A percentile compares a stretch with the other conserved stretches of the same genome.
Evolutionary conservation across 2,888 invertebrate species (phyloP).

Genomic region (Petrolisthes cinctipes): DNA sequence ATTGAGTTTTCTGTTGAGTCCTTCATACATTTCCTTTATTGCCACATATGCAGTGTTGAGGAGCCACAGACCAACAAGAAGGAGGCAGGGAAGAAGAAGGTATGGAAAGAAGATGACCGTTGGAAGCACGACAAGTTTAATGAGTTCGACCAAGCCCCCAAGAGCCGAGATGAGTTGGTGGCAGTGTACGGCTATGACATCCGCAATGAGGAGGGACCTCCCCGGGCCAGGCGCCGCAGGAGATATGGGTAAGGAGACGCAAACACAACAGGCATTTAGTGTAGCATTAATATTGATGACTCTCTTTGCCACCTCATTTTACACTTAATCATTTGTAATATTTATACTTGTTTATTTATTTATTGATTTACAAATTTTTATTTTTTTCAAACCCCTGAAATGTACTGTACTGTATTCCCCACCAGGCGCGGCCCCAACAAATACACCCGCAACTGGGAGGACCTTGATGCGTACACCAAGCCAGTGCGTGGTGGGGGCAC

Average conservation of each 20-base stretch:
- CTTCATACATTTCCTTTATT: not conserved
- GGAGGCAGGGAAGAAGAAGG: slow-evolving; percentile 56
- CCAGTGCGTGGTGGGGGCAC: slow-evolving; percentile 67
- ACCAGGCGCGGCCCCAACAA: slow-evolving; percentile 88
- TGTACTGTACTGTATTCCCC: not conserved
- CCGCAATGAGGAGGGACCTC: slow-evolving; percentile 90
- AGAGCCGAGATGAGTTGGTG: slow-evolving; percentile 85
- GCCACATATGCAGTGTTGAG: slow-evolving; percentile 23
- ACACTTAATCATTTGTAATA: not conserved
- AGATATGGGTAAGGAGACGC: slow-evolving; percentile 80
- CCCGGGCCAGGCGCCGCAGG: slow-evolving; percentile 83
- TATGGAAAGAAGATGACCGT: slow-evolving; percentile 72
- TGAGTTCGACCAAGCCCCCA: slow-evolving; percentile 85
- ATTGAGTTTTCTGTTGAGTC: not conserved
- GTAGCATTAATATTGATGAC: not conserved
- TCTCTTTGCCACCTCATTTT: not conserved
- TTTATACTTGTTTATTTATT: not conserved
- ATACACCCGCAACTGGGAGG: slow-evolving; percentile 93
- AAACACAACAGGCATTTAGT: too few species aligned
- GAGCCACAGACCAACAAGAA: slow-evolving; percentile 43
- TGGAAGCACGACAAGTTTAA: slow-evolving; percentile 92
- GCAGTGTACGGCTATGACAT: slow-evolving; percentile 94
- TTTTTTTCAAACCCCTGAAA: not conserved
- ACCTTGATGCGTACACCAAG: slow-evolving; percentile 88
- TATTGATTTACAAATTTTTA: not conserved